Evolutionary conservation across 2,888 invertebrate species (phyloP).

Genomic region (Polietes domitor): DNA sequence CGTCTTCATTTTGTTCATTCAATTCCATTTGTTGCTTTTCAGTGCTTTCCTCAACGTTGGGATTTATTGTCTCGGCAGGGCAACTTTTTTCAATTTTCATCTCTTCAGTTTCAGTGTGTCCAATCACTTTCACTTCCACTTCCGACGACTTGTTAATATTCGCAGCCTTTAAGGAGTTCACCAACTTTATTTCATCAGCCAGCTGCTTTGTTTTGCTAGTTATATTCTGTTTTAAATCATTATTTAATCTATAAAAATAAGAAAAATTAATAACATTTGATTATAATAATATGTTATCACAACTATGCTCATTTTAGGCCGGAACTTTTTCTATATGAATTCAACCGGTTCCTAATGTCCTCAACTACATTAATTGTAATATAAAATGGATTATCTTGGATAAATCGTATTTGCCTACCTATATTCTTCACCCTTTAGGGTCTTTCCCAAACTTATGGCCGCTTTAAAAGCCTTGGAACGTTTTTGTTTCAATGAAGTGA

Average conservation of each 20-base stretch:
- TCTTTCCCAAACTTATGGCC: constrained; percentile 74
- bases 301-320: background rate
- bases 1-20: background rate
- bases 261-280: constrained; percentile 41
- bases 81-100: background rate
- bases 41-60: background rate
- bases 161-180: constrained; percentile 73
- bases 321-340: background rate
- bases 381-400: background rate
- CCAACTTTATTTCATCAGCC: constrained; percentile 76
- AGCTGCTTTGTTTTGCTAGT: constrained; percentile 73
- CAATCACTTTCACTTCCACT: background rate
- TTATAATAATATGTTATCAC: background rate
- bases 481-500: constrained; percentile 75
- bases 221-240: constrained; percentile 74
- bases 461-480: constrained; percentile 74
- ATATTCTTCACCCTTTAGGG: constrained; percentile 72
- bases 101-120: background rate
- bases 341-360: background rate
- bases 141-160: constrained; percentile 65
- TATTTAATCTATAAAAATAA: constrained; percentile 73
- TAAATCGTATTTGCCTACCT: constrained; percentile 67
- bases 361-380: background rate
- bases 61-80: background rate
- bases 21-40: background rate